Percentiles rank a stretch among this genome's conserved stretches.
phyloP scores from a whole-genome alignment of 2,113 vertebrate genomes.

The Furnarius figulus region DNA sequence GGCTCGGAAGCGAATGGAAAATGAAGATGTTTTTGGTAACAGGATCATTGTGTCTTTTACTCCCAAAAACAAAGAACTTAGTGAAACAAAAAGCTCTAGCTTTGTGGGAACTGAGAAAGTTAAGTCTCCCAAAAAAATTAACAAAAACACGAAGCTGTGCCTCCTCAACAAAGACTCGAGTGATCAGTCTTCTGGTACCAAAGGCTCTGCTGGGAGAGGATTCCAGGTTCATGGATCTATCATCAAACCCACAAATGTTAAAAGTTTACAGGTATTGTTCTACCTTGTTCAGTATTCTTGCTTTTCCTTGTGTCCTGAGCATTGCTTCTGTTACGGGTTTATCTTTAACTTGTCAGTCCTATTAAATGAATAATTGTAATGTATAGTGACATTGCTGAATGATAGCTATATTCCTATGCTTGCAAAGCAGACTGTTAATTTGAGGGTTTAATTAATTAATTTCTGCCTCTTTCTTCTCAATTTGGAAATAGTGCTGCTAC shows the following conservation, averaged over 20 bases:
- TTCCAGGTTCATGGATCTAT: conserved; percentile 71
- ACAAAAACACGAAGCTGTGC: conserved; percentile 83
- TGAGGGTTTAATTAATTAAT: no score
- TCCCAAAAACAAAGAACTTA: conserved; percentile 79
- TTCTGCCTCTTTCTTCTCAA: fast-evolving
- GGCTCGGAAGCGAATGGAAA: conserved; percentile 95
- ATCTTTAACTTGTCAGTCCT: background rate
- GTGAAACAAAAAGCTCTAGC: conserved; percentile 73
- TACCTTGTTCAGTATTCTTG: background rate
- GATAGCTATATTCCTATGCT: background rate
- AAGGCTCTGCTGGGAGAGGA: conserved; percentile 81
- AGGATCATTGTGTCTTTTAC: conserved; percentile 90
- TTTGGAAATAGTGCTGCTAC: background rate
- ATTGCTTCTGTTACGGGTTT: background rate
- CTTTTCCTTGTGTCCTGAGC: background rate
- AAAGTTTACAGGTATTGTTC: conserved; percentile 83
- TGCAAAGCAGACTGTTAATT: background rate
- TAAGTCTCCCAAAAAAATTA: conserved; percentile 89
- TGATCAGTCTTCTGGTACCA: conserved; percentile 81
- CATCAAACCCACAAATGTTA: conserved; percentile 83
- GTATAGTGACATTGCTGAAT: background rate
- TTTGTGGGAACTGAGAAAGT: conserved; percentile 79
- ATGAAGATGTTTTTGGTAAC: conserved; percentile 95
- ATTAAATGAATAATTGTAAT: background rate
- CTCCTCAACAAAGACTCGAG: conserved; percentile 75